Percentiles rank a stretch among this genome's conserved stretches.
Evolutionary conservation across 2,888 invertebrate genomes (phyloP).

Genomic region (Eilema sororculum): DNA sequence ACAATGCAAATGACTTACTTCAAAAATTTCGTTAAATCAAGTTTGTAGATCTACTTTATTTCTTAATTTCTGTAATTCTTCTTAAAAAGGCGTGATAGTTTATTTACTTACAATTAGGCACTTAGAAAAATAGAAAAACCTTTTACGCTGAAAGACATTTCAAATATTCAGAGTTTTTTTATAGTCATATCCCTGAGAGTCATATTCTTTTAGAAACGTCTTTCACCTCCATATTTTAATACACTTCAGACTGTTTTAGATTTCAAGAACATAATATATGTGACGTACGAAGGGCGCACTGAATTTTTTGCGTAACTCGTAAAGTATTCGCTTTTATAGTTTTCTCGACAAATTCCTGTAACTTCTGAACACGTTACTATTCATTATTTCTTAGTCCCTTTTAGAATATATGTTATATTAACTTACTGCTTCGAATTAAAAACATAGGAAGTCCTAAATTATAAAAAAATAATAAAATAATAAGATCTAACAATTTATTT

Average conservation of each 20-base stretch:
- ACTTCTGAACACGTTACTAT: background rate
- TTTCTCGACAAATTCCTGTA: background rate
- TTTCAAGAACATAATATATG: background rate
- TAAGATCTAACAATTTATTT: too few species aligned
- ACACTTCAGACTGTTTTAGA: slow-evolving; percentile 2
- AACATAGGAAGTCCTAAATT: too few species aligned
- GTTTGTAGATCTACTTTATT: background rate
- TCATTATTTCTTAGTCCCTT: background rate
- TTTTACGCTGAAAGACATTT: slow-evolving; percentile 21
- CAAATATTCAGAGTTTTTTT: slow-evolving; percentile 29
- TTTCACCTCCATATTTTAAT: slow-evolving; percentile 17
- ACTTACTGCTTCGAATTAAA: too few species aligned
- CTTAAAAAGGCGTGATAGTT: too few species aligned
- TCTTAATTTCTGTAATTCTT: too few species aligned
- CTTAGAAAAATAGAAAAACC: slow-evolving; percentile 20
- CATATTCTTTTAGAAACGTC: slow-evolving; percentile 17
- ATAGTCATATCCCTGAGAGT: slow-evolving; percentile 15
- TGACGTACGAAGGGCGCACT: background rate
- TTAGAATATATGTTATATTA: background rate
- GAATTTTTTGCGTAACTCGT: background rate
- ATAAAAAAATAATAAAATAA: too few species aligned
- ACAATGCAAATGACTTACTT: background rate
- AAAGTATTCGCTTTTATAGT: background rate
- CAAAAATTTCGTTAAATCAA: background rate
- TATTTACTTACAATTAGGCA: slow-evolving; percentile 17